phyloP scores from a whole-genome alignment of 1,140 invertebrate species.

The Pomacea maculata region DNA sequence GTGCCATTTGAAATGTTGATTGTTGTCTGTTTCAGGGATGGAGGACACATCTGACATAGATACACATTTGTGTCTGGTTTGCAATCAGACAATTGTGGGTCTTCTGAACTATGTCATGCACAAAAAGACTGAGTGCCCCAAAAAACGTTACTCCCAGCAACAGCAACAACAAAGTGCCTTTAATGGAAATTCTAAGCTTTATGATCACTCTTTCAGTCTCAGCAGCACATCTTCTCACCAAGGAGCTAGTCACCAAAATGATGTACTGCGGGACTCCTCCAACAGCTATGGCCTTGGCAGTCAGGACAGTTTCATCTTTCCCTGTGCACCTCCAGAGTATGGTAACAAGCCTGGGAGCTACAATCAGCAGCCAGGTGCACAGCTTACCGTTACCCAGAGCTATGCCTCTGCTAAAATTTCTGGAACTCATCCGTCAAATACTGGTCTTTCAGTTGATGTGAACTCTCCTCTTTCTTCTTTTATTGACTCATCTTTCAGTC shows the following conservation, averaged over 20 bases:
- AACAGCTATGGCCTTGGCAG: neutral
- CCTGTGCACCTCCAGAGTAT: neutral
- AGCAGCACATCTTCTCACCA: neutral
- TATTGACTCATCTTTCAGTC: conserved; percentile 33
- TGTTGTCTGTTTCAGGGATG: conserved; percentile 26
- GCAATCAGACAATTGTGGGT: conserved; percentile 80
- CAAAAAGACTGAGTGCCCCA: conserved; percentile 74
- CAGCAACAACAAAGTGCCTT: conserved; percentile 5
- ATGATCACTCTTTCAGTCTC: neutral
- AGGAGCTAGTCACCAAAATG: neutral
- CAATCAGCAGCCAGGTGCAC: neutral
- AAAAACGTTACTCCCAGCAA: conserved; percentile 32
- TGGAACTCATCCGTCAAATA: neutral
- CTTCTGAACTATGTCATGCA: conserved; percentile 84
- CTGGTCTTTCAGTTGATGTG: conserved; percentile 25
- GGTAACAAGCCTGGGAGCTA: neutral
- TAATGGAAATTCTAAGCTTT: conserved; percentile 1
- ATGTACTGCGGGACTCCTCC: neutral
- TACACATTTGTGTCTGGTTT: conserved; percentile 83
- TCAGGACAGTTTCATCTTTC: neutral
- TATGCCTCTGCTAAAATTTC: neutral
- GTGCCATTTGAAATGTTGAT: neutral
- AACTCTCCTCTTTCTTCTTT: conserved; percentile 33
- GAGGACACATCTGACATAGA: conserved; percentile 38
- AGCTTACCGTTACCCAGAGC: neutral